Base-by-base conservation (phyloP, 1,140 invertebrate species). In the Drosophila azteca region DNA sequence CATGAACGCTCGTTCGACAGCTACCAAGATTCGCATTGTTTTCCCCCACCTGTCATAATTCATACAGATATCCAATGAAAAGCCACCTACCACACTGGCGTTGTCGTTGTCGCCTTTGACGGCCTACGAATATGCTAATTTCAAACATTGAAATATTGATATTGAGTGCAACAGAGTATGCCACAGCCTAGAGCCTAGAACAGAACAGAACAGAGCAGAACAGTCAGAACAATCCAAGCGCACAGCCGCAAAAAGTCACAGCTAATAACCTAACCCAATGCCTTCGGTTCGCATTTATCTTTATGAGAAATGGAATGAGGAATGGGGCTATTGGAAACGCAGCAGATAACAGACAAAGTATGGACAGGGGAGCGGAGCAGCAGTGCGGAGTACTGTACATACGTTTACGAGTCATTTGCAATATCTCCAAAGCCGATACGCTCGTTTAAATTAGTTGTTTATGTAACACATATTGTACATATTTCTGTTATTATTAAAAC, bases 221-320 rank as follows among this genome's bases (percentile, higher is more conserved):
- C 31, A 35, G 31, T 35, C 31, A 9, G 31, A 35, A 9, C 8
- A 35, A 39, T 2, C 35, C 35, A 39, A 39, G 35, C 35, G 35
- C 13, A 39, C 35, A 39, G 70, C 67, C 67, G 73, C 62, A 79
- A 76, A 72, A 66, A 77, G 68, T 66, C 79, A 75, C 70, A 77
- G 81, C 67, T 77, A 85, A 85, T 81, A 85, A 85, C 81, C 82
- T 81, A 51, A 61, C 45, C 54, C 64, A 84, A 72, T 83, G 76
- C 77, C 67, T 70, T 58, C 73, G 68, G 54, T 72, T 78, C 81
- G 35, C 82, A 85, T 87, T 85, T 87, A 78, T 85, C 78, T 87
- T 82, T 85, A 85, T 85, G 87, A 72, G 82, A 64, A 87, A 87
- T 72, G 82, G 11, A 11, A 85, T 85, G 87, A 72, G 82, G 67